Conservation (phyloP, 2,888 invertebrate species). For the Drosophila prostipennis region DNA sequence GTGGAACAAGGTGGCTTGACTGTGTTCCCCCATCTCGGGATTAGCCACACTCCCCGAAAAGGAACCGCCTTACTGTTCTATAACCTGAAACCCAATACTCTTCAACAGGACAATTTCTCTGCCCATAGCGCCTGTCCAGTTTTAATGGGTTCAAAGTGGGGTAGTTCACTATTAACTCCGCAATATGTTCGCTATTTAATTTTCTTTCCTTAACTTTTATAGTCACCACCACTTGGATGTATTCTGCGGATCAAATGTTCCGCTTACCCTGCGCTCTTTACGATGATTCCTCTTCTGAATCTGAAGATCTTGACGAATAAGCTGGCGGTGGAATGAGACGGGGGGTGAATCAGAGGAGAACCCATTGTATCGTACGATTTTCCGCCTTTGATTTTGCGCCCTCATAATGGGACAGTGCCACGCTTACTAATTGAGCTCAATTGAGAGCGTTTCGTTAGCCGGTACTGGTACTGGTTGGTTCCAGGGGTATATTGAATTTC, state of each 20-base stretch:
- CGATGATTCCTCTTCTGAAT: not conserved
- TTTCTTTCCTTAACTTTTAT: not conserved
- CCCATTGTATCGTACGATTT: slow-evolving; percentile 33
- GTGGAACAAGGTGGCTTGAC: not conserved
- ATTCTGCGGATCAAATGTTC: not conserved
- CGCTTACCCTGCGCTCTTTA: not conserved
- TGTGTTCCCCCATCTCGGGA: not conserved
- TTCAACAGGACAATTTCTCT: not conserved
- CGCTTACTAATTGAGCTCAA: slow-evolving; percentile 63
- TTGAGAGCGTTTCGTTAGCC: slow-evolving; percentile 35
- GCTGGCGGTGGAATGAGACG: not conserved
- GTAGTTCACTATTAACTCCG: not conserved
- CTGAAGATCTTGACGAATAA: not conserved
- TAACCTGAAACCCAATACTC: not conserved
- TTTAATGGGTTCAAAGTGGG: not conserved
- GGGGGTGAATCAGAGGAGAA: not conserved
- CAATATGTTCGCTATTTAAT: not conserved
- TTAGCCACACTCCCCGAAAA: not conserved
- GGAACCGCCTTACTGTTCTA: not conserved
- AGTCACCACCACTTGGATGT: not conserved
- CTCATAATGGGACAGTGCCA: slow-evolving; percentile 27
- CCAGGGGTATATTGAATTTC: not conserved
- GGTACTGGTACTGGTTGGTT: not conserved
- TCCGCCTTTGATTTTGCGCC: slow-evolving; percentile 21
- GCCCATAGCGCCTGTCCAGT: not conserved